phyloP scores from a whole-genome alignment of 2,888 invertebrate species.

The Drosophila longiperda region DNA sequence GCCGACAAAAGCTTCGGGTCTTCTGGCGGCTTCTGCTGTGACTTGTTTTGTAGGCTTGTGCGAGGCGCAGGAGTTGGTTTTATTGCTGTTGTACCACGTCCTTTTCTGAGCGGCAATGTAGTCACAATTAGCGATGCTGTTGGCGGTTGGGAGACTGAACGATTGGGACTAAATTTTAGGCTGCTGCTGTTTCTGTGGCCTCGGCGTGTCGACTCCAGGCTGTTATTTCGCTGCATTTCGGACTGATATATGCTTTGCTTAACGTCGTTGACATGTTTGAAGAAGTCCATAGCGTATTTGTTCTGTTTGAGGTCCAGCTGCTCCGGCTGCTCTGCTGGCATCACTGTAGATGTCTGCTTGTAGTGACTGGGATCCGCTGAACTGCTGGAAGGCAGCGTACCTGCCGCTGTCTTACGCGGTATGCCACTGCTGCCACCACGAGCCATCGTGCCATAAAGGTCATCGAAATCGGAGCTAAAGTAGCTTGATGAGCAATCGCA shows the following conservation, averaged over 20 bases:
- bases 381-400: conserved; percentile 74
- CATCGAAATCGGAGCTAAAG: conserved; percentile 85
- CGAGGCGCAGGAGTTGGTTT: conserved; percentile 82
- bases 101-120: conserved; percentile 81
- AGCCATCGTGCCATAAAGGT: conserved; percentile 79
- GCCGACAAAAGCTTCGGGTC: conserved; percentile 17
- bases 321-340: conserved; percentile 46
- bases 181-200: conserved; percentile 19
- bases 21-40: conserved; percentile 35
- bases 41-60: conserved; percentile 67
- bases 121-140: conserved; percentile 59
- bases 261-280: conserved; percentile 85
- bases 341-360: conserved; percentile 40
- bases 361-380: conserved; percentile 31
- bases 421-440: conserved; percentile 77
- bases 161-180: conserved; percentile 59
- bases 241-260: conserved; percentile 85
- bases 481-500: conserved; percentile 85
- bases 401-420: conserved; percentile 81
- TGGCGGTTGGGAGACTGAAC: conserved; percentile 33
- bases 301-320: conserved; percentile 83
- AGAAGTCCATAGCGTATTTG: conserved; percentile 85
- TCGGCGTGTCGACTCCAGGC: conserved; percentile 56
- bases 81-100: conserved; percentile 54
- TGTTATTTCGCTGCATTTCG: conserved; percentile 81